Evolutionary conservation across 2,113 vertebrate genomes (phyloP).

Genomic region (Pachycephala philippinensis): DNA sequence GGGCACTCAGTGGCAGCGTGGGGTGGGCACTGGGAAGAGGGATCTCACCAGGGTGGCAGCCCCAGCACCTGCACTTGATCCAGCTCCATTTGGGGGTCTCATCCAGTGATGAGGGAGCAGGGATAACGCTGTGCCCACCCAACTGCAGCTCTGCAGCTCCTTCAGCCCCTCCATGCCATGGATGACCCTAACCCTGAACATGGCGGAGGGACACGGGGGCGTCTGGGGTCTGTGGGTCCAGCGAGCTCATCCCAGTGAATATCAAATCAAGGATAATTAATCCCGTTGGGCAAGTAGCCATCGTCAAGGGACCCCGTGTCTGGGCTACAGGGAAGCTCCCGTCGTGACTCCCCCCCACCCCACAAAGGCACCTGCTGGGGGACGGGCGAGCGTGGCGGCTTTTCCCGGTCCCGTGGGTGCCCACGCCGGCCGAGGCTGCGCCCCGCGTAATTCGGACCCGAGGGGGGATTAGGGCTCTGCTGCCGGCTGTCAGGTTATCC

Average conservation of each 20-base stretch:
- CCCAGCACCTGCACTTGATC: background rate
- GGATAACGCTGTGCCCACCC: fast-evolving
- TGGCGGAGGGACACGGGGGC: fast-evolving
- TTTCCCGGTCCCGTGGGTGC: background rate
- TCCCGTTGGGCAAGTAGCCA: fast-evolving
- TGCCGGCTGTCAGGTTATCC: constrained; percentile 85
- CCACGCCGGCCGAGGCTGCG: background rate
- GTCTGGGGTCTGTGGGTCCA: background rate
- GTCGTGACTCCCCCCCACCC: fast-evolving
- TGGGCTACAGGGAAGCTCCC: background rate
- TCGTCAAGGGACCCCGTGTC: fast-evolving
- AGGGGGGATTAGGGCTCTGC: constrained; percentile 68
- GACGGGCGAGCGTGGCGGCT: fast-evolving
- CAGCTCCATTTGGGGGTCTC: background rate
- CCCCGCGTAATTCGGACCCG: background rate
- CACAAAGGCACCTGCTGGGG: fast-evolving
- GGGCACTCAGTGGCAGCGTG: fast-evolving
- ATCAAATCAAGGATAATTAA: background rate
- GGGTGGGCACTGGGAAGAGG: background rate
- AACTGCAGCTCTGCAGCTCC: fast-evolving
- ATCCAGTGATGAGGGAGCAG: fast-evolving
- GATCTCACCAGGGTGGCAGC: too few relatives aligned
- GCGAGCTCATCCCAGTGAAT: fast-evolving
- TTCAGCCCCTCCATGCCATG: background rate
- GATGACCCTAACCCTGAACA: background rate